Evolutionary conservation across 2,113 vertebrate species (phyloP).

Genomic region (Telmatochromis brachygnathus): DNA sequence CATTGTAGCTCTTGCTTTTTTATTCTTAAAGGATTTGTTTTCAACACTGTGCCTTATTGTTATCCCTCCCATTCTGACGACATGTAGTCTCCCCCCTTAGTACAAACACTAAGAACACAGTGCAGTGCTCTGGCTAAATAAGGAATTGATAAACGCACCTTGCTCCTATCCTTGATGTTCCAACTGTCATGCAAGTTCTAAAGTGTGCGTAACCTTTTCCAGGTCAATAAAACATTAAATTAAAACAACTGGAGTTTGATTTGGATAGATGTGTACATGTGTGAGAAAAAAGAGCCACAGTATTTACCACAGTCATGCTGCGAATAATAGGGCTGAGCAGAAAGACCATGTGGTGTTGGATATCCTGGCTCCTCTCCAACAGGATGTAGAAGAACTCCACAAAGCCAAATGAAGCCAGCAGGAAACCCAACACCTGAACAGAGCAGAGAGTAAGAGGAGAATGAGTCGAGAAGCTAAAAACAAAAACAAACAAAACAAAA

Average conservation of each 20-base stretch:
- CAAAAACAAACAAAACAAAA: background rate
- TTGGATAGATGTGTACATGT: background rate
- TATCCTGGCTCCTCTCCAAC: constrained; percentile 65
- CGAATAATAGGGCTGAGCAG: constrained; percentile 72
- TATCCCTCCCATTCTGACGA: background rate
- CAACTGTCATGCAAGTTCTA: background rate
- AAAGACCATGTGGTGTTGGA: constrained; percentile 73
- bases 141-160: background rate
- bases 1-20: background rate
- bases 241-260: background rate
- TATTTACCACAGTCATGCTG: constrained; percentile 73
- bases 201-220: background rate
- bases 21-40: background rate
- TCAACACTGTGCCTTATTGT: background rate
- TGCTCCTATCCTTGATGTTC: background rate
- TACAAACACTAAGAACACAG: background rate
- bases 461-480: background rate
- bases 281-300: background rate
- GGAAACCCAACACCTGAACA: constrained; percentile 66
- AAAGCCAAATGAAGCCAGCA: constrained; percentile 71
- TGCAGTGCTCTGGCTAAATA: background rate
- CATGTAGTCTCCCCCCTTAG: background rate
- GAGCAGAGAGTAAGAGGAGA: background rate
- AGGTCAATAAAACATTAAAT: background rate
- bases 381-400: constrained; percentile 75